These are phyloP conservation scores for Pelvicachromis taeniatus DNA, from an alignment of 2,113 vertebrate genomes.

Conservation along the genomic window DNA sequence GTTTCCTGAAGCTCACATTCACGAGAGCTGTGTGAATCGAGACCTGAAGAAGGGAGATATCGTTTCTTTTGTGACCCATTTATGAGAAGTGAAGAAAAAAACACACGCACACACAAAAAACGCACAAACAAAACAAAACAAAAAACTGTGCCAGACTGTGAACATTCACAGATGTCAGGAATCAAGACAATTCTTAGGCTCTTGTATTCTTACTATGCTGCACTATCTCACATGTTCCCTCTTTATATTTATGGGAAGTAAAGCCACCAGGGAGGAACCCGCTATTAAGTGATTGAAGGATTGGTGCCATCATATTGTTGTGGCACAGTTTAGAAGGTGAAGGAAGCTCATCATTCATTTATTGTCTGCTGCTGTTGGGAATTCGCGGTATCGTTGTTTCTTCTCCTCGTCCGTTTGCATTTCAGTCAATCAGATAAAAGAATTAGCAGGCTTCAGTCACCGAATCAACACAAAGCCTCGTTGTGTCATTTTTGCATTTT, in stretches of 20 bases:
- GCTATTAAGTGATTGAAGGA: slow-evolving; percentile 58
- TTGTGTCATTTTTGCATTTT: background rate
- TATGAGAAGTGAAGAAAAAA: background rate
- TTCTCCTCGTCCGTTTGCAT: slow-evolving; percentile 1
- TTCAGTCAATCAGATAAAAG: slow-evolving; percentile 17
- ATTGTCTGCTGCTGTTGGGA: slow-evolving; percentile 4
- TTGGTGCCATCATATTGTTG: slow-evolving; percentile 42
- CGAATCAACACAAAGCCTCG: background rate
- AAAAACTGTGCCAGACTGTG: background rate
- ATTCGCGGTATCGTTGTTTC: background rate
- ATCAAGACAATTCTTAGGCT: background rate
- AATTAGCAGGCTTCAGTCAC: slow-evolving; percentile 3
- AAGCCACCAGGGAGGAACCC: slow-evolving; percentile 25
- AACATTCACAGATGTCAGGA: slow-evolving; percentile 12
- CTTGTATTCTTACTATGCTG: slow-evolving; percentile 7
- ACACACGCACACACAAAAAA: background rate
- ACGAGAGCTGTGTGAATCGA: background rate
- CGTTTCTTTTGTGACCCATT: background rate
- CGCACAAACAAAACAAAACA: background rate
- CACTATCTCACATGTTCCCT: background rate
- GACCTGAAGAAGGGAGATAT: background rate
- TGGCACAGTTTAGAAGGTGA: slow-evolving; percentile 37
- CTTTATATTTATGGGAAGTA: background rate
- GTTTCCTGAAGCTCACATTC: background rate
- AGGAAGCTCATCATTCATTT: slow-evolving; percentile 52